Conservation (phyloP, 2,113 vertebrate species). For the Leptosomus discolor region DNA sequence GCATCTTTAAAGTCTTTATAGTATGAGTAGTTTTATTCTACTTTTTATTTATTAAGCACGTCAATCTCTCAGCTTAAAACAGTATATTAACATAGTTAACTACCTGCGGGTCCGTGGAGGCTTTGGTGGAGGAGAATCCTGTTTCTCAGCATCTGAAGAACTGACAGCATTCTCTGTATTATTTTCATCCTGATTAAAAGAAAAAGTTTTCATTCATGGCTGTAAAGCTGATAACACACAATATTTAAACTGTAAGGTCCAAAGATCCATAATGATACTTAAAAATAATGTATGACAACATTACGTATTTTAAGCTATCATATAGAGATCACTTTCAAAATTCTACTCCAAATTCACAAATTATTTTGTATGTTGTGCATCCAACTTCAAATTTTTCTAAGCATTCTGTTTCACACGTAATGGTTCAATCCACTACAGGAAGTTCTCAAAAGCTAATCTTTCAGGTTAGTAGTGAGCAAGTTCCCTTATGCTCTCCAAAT, state of each 20-base stretch:
- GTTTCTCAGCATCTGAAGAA: slow-evolving; percentile 82
- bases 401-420: neutral
- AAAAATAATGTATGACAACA: neutral
- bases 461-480: neutral
- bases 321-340: neutral
- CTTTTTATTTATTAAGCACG: neutral
- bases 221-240: neutral
- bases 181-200: slow-evolving; percentile 83
- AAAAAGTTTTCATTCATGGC: neutral
- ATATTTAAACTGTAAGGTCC: neutral
- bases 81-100: neutral
- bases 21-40: neutral
- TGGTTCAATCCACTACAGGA: neutral
- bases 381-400: neutral
- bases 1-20: neutral
- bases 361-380: neutral
- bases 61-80: neutral
- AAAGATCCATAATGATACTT: neutral
- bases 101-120: slow-evolving; percentile 94
- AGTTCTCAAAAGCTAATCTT: neutral
- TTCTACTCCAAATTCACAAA: neutral
- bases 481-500: neutral
- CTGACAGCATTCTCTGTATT: slow-evolving; percentile 82
- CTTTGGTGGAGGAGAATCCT: slow-evolving; percentile 94
- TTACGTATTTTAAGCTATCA: neutral